Conservation (phyloP, 2,888 invertebrate genomes). For the Rotaria sp. region DNA sequence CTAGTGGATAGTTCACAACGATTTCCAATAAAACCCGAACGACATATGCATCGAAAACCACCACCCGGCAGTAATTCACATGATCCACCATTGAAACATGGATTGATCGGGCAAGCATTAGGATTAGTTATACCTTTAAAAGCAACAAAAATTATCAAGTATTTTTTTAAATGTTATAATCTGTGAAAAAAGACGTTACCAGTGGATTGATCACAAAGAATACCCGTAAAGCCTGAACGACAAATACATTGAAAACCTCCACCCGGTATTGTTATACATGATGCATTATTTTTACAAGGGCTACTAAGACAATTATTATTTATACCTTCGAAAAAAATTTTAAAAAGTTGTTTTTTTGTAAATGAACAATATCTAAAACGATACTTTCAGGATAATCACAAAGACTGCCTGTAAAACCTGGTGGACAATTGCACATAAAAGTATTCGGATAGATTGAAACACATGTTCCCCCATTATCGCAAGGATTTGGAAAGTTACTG, state of each 20-base stretch:
- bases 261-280: too few relatives aligned
- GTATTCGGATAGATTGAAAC: background rate
- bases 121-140: too few relatives aligned
- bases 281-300: too few relatives aligned
- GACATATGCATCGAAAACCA: background rate
- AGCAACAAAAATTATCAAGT: too few relatives aligned
- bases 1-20: background rate
- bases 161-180: too few relatives aligned
- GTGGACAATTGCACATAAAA: background rate
- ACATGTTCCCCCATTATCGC: background rate
- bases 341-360: too few relatives aligned
- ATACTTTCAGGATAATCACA: too few relatives aligned
- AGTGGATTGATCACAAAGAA: background rate
- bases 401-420: background rate
- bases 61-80: background rate
- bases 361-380: too few relatives aligned
- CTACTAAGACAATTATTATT: too few relatives aligned
- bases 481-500: conserved; percentile 23
- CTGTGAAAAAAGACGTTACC: too few relatives aligned
- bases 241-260: too few relatives aligned
- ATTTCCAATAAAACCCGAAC: background rate
- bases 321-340: too few relatives aligned
- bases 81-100: conserved; percentile 33
- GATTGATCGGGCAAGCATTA: conserved; percentile 15
- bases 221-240: background rate